phyloP scores from a whole-genome alignment of 2,113 vertebrate genomes.

The Passerina amoena region DNA sequence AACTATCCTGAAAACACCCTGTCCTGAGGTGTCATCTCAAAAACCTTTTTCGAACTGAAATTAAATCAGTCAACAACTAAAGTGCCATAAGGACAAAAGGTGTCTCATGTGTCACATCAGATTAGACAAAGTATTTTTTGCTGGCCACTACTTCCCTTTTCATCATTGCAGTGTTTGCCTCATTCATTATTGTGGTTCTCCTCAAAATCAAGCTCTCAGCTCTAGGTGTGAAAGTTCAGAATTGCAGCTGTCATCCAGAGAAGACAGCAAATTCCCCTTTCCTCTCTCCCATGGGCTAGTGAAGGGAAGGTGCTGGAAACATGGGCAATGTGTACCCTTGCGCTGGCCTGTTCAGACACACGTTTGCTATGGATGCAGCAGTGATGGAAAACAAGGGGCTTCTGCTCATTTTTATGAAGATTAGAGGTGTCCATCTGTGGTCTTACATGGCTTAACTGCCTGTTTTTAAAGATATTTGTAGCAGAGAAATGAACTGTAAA shows the following conservation, averaged over 20 bases:
- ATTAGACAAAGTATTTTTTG: not conserved
- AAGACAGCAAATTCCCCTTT: not conserved
- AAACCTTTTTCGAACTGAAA: not conserved
- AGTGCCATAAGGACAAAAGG: not conserved
- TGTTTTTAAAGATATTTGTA: not conserved
- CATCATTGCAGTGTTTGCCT: not conserved
- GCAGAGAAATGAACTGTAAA: not conserved
- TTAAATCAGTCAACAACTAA: not conserved
- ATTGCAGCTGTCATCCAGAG: not conserved
- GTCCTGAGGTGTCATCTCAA: not conserved
- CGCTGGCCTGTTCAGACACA: not conserved
- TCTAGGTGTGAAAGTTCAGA: not conserved
- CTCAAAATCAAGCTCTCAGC: not conserved
- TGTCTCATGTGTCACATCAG: not conserved
- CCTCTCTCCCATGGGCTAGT: not conserved
- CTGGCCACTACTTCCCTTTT: not conserved
- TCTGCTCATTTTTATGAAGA: not conserved
- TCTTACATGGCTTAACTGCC: not conserved
- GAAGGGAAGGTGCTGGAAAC: not conserved
- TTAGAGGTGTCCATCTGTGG: not conserved
- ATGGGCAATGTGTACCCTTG: rapidly evolving
- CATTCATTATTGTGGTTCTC: not conserved
- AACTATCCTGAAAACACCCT: not conserved
- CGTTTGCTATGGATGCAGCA: not conserved
- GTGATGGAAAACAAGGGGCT: not conserved